Evolutionary conservation across 2,797 vertebrate species (phyloP).

Genomic region (Graptemys geographica): DNA sequence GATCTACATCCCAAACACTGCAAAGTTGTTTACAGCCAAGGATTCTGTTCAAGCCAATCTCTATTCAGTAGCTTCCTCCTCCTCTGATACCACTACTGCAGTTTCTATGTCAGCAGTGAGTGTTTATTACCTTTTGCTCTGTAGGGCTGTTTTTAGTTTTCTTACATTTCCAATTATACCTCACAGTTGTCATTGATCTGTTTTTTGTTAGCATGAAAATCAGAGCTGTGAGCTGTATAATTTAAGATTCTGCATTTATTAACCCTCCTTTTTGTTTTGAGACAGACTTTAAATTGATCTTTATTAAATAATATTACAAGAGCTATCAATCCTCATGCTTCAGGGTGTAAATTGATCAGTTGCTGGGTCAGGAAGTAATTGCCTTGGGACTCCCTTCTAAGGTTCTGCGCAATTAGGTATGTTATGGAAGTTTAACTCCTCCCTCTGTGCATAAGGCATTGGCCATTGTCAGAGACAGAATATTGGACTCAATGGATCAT

Average conservation of each 20-base stretch:
- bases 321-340: slow-evolving; percentile 75
- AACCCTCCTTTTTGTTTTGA: slow-evolving; percentile 80
- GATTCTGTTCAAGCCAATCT: slow-evolving; percentile 55
- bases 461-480: background rate
- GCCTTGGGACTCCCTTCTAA: slow-evolving; percentile 68
- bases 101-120: slow-evolving; percentile 58
- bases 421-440: slow-evolving; percentile 47
- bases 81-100: slow-evolving; percentile 16
- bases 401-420: slow-evolving; percentile 28
- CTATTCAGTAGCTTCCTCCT: slow-evolving; percentile 35
- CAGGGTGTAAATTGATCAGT: slow-evolving; percentile 62
- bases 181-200: slow-evolving; percentile 78
- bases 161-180: slow-evolving; percentile 79
- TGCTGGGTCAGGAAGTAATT: slow-evolving; percentile 69
- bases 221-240: slow-evolving; percentile 78
- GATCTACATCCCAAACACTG: slow-evolving; percentile 56
- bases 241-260: slow-evolving; percentile 79
- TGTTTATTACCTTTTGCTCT: slow-evolving; percentile 76
- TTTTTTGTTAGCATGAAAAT: slow-evolving; percentile 79
- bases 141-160: slow-evolving; percentile 74
- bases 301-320: slow-evolving; percentile 78
- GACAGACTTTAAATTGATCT: slow-evolving; percentile 77
- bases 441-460: background rate
- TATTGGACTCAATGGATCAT: background rate
- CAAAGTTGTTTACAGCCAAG: slow-evolving; percentile 30